Evolutionary conservation across 2,113 vertebrate species (phyloP).

Genomic region (Potamarius usumacintae): DNA sequence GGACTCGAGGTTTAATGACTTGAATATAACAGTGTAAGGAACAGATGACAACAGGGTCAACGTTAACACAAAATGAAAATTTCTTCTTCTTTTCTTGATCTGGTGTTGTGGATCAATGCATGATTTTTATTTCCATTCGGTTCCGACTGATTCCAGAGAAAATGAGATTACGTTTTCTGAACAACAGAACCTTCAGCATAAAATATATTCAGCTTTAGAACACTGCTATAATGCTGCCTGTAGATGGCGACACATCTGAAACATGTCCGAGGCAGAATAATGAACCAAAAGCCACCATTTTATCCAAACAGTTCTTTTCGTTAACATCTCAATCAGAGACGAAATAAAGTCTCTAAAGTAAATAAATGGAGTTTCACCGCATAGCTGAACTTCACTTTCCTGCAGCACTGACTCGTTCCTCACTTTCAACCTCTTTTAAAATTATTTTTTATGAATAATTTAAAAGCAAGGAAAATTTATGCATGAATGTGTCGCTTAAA

Average conservation of each 20-base stretch:
- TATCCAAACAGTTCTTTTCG: background rate
- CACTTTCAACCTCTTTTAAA: background rate
- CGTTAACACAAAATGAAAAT: no score
- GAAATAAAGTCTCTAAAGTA: background rate
- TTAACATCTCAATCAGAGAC: background rate
- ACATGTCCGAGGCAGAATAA: background rate
- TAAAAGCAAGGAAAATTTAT: background rate
- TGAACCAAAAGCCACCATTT: background rate
- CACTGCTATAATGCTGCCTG: background rate
- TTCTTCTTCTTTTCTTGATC: background rate
- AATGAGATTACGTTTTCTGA: no score
- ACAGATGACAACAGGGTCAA: background rate
- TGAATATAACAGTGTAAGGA: background rate
- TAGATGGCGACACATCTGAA: background rate
- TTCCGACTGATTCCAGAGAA: background rate
- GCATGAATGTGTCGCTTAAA: background rate
- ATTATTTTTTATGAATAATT: background rate
- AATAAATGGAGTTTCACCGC: background rate
- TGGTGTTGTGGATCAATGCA: background rate
- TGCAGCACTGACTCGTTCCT: background rate
- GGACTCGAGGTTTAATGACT: no score
- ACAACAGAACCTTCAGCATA: background rate
- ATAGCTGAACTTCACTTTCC: background rate
- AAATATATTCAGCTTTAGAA: background rate
- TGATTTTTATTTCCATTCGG: background rate